Evolutionary conservation across 2,888 invertebrate genomes (phyloP), one percentile per base, ranked within the genome.

Genomic region (Molorchus minor): DNA sequence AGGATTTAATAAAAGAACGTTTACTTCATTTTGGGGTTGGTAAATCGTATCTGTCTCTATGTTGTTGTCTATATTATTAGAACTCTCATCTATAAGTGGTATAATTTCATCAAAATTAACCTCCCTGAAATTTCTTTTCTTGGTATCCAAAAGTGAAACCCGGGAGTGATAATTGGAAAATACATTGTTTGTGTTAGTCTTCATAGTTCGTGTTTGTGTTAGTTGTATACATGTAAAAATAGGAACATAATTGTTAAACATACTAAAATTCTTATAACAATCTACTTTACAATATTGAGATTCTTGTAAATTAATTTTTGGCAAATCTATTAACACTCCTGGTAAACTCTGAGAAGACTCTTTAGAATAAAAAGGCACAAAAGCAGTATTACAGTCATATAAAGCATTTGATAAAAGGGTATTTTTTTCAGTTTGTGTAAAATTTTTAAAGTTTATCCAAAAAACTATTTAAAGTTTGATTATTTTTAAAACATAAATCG

Each of bases 1-100:
- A 35, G 84, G 84, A 72, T 84, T 84, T 56, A 84, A 76, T 56
- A 85, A 76, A 53, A 84, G 70, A 10, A 82, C 71, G 67, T 81
- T 81, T 17, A 69, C 61, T 56, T 71, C 64, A 41, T 40, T 58
- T 36, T 20, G 5, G 0, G 47, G 43, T 47, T 56, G 46, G 25
- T 20, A 44, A 4, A 20, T 25, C 25, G 51, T 16, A 15, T 38
- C 44, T 4, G 25, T 41, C n/a, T 47, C 52, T 17, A 33, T 33
- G 46, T 58, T 47, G 33, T 47, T 46, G 15, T 41, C 57, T 45
- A 56, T 56, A 46, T 60, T 47, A 10, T 58, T 47, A 16, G 33
- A 25, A 10, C 44, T 38, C 2, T 33, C 17, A 7, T 29, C 75
- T 49, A 74, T 72, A 10, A 77, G 75, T 7, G 78, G 78, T 19